Evolutionary conservation across 2,888 invertebrate species (phyloP).

Genomic region (Allophyes oxyacanthae): DNA sequence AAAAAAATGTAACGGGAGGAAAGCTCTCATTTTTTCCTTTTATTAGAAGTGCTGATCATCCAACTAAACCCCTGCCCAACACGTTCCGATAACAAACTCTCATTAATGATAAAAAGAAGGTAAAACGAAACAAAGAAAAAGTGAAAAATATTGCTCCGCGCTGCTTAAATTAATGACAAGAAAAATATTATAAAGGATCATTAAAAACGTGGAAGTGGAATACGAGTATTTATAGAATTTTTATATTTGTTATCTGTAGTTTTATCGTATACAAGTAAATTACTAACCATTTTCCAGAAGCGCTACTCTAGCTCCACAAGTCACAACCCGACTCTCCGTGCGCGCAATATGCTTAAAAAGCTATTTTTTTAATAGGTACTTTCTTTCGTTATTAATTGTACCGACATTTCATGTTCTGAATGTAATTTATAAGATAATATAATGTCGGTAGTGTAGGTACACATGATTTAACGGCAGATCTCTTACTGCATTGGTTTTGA

Average conservation of each 20-base stretch:
- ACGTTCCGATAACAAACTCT: conserved; percentile 55
- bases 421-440: too few species aligned
- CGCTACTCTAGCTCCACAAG: too few species aligned
- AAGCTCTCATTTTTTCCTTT: conserved; percentile 28
- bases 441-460: too few species aligned
- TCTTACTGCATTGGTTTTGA: too few species aligned
- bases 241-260: conserved; percentile 32
- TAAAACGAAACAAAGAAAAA: conserved; percentile 40
- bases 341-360: too few species aligned
- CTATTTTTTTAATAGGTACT: too few species aligned
- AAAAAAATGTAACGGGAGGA: conserved; percentile 26
- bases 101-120: conserved; percentile 32
- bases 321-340: too few species aligned
- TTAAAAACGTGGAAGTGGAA: conserved; percentile 43
- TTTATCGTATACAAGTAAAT: conserved; percentile 17
- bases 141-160: conserved; percentile 35
- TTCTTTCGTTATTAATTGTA: too few species aligned
- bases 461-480: too few species aligned
- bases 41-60: conserved; percentile 52
- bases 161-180: conserved; percentile 52
- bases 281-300: too few species aligned
- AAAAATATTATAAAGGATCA: conserved; percentile 55
- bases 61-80: conserved; percentile 52
- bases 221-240: conserved; percentile 26
- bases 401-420: too few species aligned